Evolutionary conservation across 2,113 vertebrate genomes (phyloP).

Genomic region (Oenanthe oenanthe): DNA sequence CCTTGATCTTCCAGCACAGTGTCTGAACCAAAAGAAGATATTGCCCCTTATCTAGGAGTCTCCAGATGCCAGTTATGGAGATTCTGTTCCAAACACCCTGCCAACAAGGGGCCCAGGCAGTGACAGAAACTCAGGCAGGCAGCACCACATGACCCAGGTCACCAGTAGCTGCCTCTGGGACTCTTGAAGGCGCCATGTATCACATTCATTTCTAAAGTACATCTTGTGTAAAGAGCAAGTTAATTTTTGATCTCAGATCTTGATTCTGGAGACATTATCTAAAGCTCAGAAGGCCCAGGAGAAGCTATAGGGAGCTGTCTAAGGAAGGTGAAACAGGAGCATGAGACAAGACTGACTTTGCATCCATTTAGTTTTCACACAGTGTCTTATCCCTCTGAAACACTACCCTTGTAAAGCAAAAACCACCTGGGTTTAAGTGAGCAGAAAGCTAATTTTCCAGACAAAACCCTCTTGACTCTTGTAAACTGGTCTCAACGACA

Average conservation of each 20-base stretch:
- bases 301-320: background rate
- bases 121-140: background rate
- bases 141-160: background rate
- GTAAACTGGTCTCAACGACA: background rate
- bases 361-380: background rate
- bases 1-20: fast-evolving
- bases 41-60: background rate
- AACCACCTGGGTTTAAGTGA: background rate
- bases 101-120: background rate
- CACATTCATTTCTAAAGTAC: background rate
- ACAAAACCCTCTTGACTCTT: background rate
- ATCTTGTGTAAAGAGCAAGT: background rate
- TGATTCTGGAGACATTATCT: background rate
- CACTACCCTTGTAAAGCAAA: background rate
- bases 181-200: background rate
- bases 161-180: background rate
- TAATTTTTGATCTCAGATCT: background rate
- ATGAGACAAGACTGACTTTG: background rate
- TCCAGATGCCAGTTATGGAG: background rate
- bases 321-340: background rate
- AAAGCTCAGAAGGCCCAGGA: background rate
- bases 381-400: background rate
- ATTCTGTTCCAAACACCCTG: background rate
- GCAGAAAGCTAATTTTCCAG: background rate
- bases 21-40: background rate